Conservation (phyloP, 2,888 invertebrate species). For the Pediacus dermestoides region DNA sequence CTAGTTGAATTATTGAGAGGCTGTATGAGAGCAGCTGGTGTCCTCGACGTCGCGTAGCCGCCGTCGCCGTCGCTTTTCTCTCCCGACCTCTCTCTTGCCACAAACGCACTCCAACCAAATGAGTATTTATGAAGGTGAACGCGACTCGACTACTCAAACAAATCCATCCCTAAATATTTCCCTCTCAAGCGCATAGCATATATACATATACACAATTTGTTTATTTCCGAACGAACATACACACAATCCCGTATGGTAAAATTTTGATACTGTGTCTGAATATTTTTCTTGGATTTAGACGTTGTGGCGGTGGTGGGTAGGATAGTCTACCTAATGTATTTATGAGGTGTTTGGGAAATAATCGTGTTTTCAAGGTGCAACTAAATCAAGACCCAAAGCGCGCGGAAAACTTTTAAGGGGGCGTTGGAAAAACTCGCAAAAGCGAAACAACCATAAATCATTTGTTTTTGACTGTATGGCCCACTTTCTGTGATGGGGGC, state of each 20-base stretch:
- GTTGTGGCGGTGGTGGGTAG: too few species aligned
- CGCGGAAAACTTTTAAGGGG: too few species aligned
- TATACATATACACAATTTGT: neutral
- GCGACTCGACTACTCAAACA: slow-evolving; percentile 34
- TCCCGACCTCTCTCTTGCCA: slow-evolving; percentile 1
- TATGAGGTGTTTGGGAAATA: too few species aligned
- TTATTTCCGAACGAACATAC: too few species aligned
- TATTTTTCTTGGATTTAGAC: too few species aligned
- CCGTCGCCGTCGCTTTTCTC: slow-evolving; percentile 20
- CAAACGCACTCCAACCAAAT: slow-evolving; percentile 33
- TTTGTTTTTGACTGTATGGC: slow-evolving; percentile 21
- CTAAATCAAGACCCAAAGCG: too few species aligned
- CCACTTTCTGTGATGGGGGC: slow-evolving; percentile 14
- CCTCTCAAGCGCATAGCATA: neutral
- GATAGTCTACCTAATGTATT: too few species aligned
- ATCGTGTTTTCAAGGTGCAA: too few species aligned
- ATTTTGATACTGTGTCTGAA: too few species aligned
- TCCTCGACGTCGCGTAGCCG: slow-evolving; percentile 26
- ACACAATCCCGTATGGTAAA: too few species aligned
- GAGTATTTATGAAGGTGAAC: slow-evolving; percentile 37
- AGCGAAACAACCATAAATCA: slow-evolving; percentile 26
- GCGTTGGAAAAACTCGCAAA: too few species aligned
- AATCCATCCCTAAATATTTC: slow-evolving; percentile 22
- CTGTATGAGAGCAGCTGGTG: slow-evolving; percentile 38
- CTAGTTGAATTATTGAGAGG: slow-evolving; percentile 39